Percentiles rank a stretch among this genome's conserved stretches.
Evolutionary conservation across 1,140 invertebrate genomes (phyloP).

Genomic region (Neodiprion pinetum): DNA sequence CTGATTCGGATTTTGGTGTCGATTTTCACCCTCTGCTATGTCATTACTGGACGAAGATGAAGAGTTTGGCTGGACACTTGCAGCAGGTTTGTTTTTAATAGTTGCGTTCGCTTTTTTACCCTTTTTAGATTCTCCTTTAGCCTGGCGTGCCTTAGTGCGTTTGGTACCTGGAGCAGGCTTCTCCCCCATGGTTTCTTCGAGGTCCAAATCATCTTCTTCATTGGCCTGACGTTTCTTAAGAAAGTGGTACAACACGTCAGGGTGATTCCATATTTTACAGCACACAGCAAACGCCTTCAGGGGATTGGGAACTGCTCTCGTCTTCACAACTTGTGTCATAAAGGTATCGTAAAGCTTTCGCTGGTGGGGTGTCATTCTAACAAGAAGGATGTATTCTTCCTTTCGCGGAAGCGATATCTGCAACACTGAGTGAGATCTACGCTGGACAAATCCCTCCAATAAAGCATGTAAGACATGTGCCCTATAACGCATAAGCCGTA

Average conservation of each 20-base stretch:
- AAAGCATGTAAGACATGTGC: constrained; percentile 90
- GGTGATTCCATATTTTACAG: constrained; percentile 99
- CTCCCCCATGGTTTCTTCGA: constrained; percentile 71
- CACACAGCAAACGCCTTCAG: constrained; percentile 98
- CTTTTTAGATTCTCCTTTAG: constrained; percentile 56
- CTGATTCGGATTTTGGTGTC: constrained; percentile 32
- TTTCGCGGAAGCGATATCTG: constrained; percentile 87
- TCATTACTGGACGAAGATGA: constrained; percentile 44
- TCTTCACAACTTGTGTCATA: constrained; percentile 89
- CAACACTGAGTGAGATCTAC: constrained; percentile 87
- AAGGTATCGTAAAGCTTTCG: constrained; percentile 87
- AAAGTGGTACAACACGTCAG: constrained; percentile 94
- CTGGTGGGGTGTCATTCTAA: constrained; percentile 88
- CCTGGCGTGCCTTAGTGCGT: constrained; percentile 50
- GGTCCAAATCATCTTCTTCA: constrained; percentile 89
- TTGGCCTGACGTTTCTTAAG: constrained; percentile 81
- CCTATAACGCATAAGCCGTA: constrained; percentile 86
- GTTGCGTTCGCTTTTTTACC: constrained; percentile 51
- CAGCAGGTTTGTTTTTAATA: constrained; percentile 68
- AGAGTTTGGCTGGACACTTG: constrained; percentile 72
- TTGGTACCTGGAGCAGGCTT: constrained; percentile 50
- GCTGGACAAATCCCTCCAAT: constrained; percentile 91
- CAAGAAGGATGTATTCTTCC: constrained; percentile 89
- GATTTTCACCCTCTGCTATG: constrained; percentile 32
- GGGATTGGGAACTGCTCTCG: constrained; percentile 90